A percentile compares a stretch with the other conserved stretches of the same genome.
Conservation (phyloP, 2,113 vertebrate species). For the Misgurnus mizolepis region DNA sequence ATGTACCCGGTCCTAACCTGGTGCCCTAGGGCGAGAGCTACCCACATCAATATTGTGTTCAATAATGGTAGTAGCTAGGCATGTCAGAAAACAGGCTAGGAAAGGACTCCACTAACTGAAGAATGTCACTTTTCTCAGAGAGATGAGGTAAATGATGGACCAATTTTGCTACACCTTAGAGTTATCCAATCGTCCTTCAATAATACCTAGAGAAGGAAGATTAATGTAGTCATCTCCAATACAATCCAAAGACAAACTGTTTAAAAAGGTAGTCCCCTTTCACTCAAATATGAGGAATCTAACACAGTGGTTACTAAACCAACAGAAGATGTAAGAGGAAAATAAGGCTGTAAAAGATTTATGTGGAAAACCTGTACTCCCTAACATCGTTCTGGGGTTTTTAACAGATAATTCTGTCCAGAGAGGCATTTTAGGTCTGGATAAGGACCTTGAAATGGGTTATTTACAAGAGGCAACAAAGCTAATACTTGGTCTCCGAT, state of each 20-base stretch:
- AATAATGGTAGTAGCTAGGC: not conserved
- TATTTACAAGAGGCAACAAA: no score
- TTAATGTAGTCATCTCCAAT: not conserved
- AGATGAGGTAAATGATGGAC: not conserved
- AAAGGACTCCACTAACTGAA: not conserved
- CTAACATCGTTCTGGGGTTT: not conserved
- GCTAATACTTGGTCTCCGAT: no score
- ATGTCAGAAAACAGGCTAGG: not conserved
- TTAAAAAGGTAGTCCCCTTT: not conserved
- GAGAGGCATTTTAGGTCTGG: not conserved
- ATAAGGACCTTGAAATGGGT: not conserved
- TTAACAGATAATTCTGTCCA: not conserved
- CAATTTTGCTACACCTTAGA: not conserved
- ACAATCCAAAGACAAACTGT: no score
- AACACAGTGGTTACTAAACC: not conserved
- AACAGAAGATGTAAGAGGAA: not conserved
- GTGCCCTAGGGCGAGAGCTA: no score
- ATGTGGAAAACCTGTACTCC: not conserved
- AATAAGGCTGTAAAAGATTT: not conserved
- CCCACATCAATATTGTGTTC: not conserved
- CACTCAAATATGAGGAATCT: not conserved
- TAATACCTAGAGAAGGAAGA: not conserved
- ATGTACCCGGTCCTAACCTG: no score
- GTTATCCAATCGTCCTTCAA: not conserved
- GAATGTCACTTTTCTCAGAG: not conserved